A percentile compares a stretch with the other conserved stretches of the same genome.
Evolutionary conservation across 2,888 invertebrate genomes (phyloP).

Genomic region (Pseudococcus jackbeardsleyi): DNA sequence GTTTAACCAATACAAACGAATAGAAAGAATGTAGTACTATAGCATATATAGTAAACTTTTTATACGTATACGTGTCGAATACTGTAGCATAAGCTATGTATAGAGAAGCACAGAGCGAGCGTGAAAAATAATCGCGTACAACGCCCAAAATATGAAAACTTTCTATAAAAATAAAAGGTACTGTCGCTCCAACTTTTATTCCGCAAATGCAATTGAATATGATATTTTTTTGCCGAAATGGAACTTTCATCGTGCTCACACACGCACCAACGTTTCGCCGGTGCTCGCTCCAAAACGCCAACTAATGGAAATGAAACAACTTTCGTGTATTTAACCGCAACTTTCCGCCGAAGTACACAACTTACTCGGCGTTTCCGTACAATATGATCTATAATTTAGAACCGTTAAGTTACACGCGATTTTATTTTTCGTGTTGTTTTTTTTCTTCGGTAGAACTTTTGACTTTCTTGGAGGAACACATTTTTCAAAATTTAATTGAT

Average conservation of each 20-base stretch:
- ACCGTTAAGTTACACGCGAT: background rate
- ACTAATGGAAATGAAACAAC: background rate
- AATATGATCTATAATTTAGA: constrained; percentile 12
- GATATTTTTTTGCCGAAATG: background rate
- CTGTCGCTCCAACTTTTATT: background rate
- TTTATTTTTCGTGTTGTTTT: background rate
- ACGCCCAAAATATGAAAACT: constrained; percentile 31
- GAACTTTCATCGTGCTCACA: background rate
- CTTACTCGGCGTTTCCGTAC: background rate
- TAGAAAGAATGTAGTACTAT: background rate
- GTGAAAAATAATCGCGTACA: constrained; percentile 28
- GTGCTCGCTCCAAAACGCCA: background rate
- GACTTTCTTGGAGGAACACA: background rate
- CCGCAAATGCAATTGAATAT: constrained; percentile 20
- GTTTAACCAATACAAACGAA: background rate
- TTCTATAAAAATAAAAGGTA: constrained; percentile 4
- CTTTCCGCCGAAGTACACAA: background rate
- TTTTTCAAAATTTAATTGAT: constrained; percentile 33
- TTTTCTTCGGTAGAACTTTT: background rate
- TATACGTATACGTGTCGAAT: constrained; percentile 39
- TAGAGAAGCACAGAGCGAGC: background rate
- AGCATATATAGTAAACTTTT: constrained; percentile 12
- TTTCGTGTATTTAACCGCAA: background rate
- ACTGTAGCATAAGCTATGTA: background rate
- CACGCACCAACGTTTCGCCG: background rate